These are phyloP conservation scores for Notamacropus eugenii DNA, from an alignment of 2,797 vertebrate species.

Conservation along the genomic window DNA sequence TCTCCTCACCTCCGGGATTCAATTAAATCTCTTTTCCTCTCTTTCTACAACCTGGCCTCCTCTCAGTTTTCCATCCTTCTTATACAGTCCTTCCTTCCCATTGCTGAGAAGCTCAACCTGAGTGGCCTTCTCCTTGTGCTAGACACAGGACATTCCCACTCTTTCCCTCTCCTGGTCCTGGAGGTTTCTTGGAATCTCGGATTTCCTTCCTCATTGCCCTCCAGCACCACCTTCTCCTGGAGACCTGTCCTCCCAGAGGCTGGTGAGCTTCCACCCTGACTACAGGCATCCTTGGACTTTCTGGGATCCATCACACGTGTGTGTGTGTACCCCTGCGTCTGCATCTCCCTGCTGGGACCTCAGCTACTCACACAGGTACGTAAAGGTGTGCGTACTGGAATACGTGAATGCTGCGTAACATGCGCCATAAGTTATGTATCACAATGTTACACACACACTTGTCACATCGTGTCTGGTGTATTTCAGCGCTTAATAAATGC, in stretches of 20 bases:
- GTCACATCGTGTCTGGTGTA: neutral
- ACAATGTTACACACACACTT: neutral
- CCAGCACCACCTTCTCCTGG: neutral
- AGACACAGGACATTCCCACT: neutral
- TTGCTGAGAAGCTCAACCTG: neutral
- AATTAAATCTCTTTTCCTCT: neutral
- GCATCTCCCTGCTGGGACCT: neutral
- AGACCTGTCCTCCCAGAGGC: neutral
- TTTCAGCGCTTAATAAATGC: neutral
- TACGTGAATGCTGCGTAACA: neutral
- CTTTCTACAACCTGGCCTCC: neutral
- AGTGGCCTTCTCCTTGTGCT: neutral
- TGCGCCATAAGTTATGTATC: no score
- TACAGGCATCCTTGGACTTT: neutral
- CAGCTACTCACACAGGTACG: neutral
- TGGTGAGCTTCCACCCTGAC: neutral
- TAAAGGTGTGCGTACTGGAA: neutral
- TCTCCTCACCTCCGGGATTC: neutral
- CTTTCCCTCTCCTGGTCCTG: neutral
- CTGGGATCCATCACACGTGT: neutral
- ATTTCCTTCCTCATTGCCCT: neutral
- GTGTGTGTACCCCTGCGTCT: neutral
- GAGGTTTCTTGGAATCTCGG: neutral
- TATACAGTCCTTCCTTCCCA: neutral
- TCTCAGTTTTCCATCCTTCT: neutral